A percentile compares a stretch with the other conserved stretches of the same genome.
Conservation (phyloP, 2,888 invertebrate species). For the Pterostichus madidus region DNA sequence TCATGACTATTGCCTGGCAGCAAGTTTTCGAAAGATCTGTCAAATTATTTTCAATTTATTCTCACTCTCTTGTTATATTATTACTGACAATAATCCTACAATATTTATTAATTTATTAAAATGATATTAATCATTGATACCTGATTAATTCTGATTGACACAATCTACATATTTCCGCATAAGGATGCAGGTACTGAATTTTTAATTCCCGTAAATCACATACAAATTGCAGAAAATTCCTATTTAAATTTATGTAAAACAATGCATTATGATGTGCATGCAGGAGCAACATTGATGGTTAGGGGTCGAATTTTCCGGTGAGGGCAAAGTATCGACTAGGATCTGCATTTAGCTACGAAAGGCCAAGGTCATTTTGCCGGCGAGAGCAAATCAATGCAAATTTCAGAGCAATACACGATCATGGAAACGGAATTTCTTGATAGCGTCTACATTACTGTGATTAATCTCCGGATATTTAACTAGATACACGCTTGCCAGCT, state of each 20-base stretch:
- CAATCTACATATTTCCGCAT: background rate
- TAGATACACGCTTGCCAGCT: slow-evolving; percentile 19
- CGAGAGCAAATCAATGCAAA: slow-evolving; percentile 48
- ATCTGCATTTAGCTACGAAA: slow-evolving; percentile 41
- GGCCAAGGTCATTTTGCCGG: slow-evolving; percentile 40
- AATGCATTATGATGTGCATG: slow-evolving; percentile 30
- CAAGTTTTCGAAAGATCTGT: too few species aligned
- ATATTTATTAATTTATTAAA: slow-evolving; percentile 1
- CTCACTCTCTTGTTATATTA: too few species aligned
- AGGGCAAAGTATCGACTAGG: slow-evolving; percentile 46
- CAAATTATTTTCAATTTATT: too few species aligned
- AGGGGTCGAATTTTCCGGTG: slow-evolving; percentile 35
- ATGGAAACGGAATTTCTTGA: slow-evolving; percentile 37
- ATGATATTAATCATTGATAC: background rate
- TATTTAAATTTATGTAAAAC: slow-evolving; percentile 48
- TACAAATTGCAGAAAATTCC: background rate
- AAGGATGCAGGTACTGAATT: background rate
- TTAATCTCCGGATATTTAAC: slow-evolving; percentile 53
- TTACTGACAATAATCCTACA: background rate
- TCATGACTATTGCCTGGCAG: too few species aligned
- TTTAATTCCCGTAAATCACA: background rate
- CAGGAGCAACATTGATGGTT: slow-evolving; percentile 16
- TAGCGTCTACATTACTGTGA: slow-evolving; percentile 35
- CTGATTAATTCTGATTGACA: background rate
- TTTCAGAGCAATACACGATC: slow-evolving; percentile 35